phyloP scores from a whole-genome alignment of 1,140 invertebrate genomes.

The Euschistus heros region DNA sequence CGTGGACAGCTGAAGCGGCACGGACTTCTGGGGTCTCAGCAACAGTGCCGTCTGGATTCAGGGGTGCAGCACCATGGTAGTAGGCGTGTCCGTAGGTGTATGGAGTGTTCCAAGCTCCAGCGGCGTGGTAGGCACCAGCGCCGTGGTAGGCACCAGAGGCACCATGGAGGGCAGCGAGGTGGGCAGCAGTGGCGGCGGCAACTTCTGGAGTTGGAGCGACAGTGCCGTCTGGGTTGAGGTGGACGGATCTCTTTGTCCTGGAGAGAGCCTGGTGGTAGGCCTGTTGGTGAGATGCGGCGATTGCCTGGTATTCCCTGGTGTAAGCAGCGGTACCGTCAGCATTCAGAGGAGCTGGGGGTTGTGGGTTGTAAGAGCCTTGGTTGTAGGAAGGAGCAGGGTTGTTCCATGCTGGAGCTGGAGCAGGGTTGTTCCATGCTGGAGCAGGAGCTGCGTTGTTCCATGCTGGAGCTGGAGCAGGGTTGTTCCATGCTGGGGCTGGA shows the following conservation, averaged over 20 bases:
- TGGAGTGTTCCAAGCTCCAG: slow-evolving; percentile 27
- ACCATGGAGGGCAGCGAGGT: slow-evolving; percentile 29
- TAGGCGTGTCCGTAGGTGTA: slow-evolving; percentile 31
- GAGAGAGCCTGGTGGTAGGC: slow-evolving; percentile 10
- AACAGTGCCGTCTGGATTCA: slow-evolving; percentile 44
- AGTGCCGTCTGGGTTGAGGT: slow-evolving; percentile 35
- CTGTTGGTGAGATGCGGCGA: slow-evolving; percentile 43
- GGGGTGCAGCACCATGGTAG: slow-evolving; percentile 12
- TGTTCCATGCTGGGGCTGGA: too few species aligned
- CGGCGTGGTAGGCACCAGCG: slow-evolving; percentile 36
- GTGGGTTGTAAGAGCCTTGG: too few species aligned
- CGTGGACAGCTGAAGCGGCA: slow-evolving; percentile 37
- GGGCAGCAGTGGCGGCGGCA: slow-evolving; percentile 30
- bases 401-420: not conserved
- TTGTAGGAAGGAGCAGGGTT: not conserved
- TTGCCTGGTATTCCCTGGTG: slow-evolving; percentile 42
- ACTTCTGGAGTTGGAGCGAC: slow-evolving; percentile 41
- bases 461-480: too few species aligned
- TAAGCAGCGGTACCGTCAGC: slow-evolving; percentile 21
- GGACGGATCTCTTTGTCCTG: slow-evolving; percentile 19
- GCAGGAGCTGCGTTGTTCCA: slow-evolving; percentile 2
- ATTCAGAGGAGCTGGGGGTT: slow-evolving; percentile 23
- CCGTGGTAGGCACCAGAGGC: not conserved
- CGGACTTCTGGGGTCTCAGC: slow-evolving; percentile 46
- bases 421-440: not conserved